Evolutionary conservation across 2,797 vertebrate species (phyloP), one percentile per base, ranked within the genome.

Genomic region (Brachyrhaphis roseni): DNA sequence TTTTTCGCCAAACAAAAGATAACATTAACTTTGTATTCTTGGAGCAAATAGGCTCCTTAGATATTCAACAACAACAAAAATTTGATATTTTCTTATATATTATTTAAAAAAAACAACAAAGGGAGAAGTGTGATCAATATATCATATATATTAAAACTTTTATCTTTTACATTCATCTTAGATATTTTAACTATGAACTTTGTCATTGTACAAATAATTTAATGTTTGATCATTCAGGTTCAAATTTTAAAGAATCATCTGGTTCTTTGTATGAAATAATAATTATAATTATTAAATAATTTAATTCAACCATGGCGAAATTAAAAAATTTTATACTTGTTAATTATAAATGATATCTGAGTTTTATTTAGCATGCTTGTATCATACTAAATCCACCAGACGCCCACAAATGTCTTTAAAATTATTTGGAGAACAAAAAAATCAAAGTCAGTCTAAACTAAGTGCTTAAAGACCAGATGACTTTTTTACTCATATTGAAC

Each of bases 181-280:
- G 81, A 80, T 82, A 79, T 86, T 83, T 80, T 76, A 78, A 28
- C 75, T 12, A 28, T 15, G 62, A 64, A 16, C 34, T n/a, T 70
- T 2, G n/a, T 8, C 36, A 41, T n/a, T n/a, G 20, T 57, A 75
- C 15, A 28, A 62, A 28, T 43, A 23, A 31, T 26, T 34, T 28
- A 11, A 36, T 28, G 2, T n/a, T 43, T 43, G 4, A 59, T 31
- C 8, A 28, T 31, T 59, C 7, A 31, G 53, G n/a, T 70, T 43
- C 1, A 70, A 70, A 43, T 11, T 70, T 43, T 5, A 11, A 23
- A 57, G 23, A 74, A 70, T 41, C 36, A 43, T 70, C 23, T 45
- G 66, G 23, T 70, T 45, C 39, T 70, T 45, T 0, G 23, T 3
- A 45, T 41, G 7, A 39, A 70, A 70, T 43, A 70, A 43, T 26